These are phyloP conservation scores for Mesaphorura yosii DNA, from an alignment of 1,140 invertebrate genomes.

Conservation along the genomic window DNA sequence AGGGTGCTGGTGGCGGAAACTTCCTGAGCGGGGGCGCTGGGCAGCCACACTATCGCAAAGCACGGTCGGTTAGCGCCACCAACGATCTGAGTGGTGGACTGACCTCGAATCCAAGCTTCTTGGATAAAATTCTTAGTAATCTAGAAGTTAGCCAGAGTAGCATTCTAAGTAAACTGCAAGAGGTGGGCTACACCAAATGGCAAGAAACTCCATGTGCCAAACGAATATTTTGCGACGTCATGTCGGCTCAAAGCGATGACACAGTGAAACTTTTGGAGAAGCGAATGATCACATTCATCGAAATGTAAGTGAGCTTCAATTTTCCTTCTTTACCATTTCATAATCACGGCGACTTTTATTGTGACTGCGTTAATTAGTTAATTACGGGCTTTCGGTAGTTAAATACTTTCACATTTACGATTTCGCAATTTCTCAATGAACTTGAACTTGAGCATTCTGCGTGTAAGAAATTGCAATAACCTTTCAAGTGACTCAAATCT, in stretches of 20 bases:
- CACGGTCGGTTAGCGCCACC: not conserved
- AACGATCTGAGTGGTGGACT: conserved; percentile 10
- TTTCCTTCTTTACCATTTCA: not conserved
- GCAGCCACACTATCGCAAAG: not conserved
- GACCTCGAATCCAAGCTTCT: conserved; percentile 31
- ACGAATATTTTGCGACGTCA: conserved; percentile 58
- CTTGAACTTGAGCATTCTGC: not conserved
- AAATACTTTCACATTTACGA: not conserved
- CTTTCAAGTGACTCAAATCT: too few relatives aligned
- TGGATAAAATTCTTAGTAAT: conserved; percentile 43
- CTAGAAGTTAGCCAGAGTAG: conserved; percentile 41
- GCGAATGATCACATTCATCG: conserved; percentile 55
- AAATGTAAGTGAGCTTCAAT: conserved; percentile 50
- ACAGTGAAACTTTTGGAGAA: conserved; percentile 60
- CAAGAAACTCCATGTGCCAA: conserved; percentile 60
- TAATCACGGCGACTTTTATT: not conserved
- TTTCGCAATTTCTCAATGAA: not conserved
- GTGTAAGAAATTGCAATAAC: not conserved
- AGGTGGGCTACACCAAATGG: conserved; percentile 46
- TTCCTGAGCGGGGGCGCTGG: too few relatives aligned
- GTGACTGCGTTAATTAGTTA: not conserved
- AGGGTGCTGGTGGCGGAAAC: conserved; percentile 8
- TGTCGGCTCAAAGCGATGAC: conserved; percentile 51
- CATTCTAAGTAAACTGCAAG: conserved; percentile 33
- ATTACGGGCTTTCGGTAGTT: not conserved